Percentiles rank a stretch among this genome's conserved stretches.
These are phyloP conservation scores for Clivina fossor DNA, from an alignment of 2,888 invertebrate genomes.

Conservation along the genomic window DNA sequence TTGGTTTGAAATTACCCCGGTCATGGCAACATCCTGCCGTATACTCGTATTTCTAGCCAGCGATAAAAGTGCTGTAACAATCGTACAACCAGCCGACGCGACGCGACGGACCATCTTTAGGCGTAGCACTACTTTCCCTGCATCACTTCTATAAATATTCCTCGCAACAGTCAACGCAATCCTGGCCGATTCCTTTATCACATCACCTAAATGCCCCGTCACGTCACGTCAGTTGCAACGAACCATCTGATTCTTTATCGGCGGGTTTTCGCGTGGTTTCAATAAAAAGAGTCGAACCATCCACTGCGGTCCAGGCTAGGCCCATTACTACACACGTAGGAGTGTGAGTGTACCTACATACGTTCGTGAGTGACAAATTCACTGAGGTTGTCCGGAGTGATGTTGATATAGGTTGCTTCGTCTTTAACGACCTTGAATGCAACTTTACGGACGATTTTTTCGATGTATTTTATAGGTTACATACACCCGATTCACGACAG, in stretches of 20 bases:
- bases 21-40: slow-evolving; percentile 91
- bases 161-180: slow-evolving; percentile 95
- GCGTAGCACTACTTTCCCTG: slow-evolving; percentile 93
- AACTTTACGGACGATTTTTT: slow-evolving; percentile 96
- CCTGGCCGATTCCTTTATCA: slow-evolving; percentile 97
- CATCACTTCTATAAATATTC: slow-evolving; percentile 66
- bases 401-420: slow-evolving; percentile 65
- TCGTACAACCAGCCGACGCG: slow-evolving; percentile 97
- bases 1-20: slow-evolving; percentile 97
- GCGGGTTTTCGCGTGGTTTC: slow-evolving; percentile 68
- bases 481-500: slow-evolving; percentile 95
- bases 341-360: slow-evolving; percentile 94
- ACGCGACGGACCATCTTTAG: slow-evolving; percentile 99
- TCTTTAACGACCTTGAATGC: slow-evolving; percentile 91
- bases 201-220: slow-evolving; percentile 97
- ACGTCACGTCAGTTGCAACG: slow-evolving; percentile 77
- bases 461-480: slow-evolving; percentile 97
- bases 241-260: slow-evolving; percentile 58
- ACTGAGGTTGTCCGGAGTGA: slow-evolving; percentile 71
- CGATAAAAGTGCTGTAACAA: slow-evolving; percentile 90
- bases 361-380: slow-evolving; percentile 92
- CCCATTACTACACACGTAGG: slow-evolving; percentile 99
- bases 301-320: slow-evolving; percentile 99
- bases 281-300: slow-evolving; percentile 95
- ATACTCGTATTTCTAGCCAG: slow-evolving; percentile 76